phyloP scores from a whole-genome alignment of 1,140 invertebrate genomes.

The Drosophila fuyamai region DNA sequence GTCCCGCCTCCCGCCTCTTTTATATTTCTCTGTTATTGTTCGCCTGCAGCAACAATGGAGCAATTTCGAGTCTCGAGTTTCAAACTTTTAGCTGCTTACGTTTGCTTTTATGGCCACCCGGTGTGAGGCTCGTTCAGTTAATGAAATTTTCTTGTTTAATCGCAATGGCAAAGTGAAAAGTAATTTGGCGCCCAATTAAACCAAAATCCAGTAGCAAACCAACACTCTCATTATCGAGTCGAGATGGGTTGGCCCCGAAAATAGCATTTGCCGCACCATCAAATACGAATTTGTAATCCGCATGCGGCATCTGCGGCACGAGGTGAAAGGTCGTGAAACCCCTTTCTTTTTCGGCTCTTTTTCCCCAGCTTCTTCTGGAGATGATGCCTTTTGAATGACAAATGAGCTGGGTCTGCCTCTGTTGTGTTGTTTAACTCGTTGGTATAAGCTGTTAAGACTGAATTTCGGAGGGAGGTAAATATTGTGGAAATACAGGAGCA shows the following conservation, averaged over 20 bases:
- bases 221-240: slow-evolving; percentile 28
- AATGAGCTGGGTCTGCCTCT: slow-evolving; percentile 33
- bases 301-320: slow-evolving; percentile 10
- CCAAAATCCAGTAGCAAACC: slow-evolving; percentile 21
- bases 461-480: slow-evolving; percentile 8
- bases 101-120: slow-evolving; percentile 11
- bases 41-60: slow-evolving; percentile 35
- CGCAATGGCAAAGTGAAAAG: slow-evolving; percentile 69
- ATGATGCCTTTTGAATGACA: slow-evolving; percentile 40
- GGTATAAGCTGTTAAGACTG: slow-evolving; percentile 11
- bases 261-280: slow-evolving; percentile 38
- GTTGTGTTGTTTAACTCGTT: slow-evolving; percentile 15
- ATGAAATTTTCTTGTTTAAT: slow-evolving; percentile 61
- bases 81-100: slow-evolving; percentile 54
- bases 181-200: slow-evolving; percentile 69
- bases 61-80: slow-evolving; percentile 44
- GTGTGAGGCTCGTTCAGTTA: slow-evolving; percentile 21
- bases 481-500: neutral
- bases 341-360: slow-evolving; percentile 13
- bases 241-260: slow-evolving; percentile 8
- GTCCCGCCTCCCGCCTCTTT: slow-evolving; percentile 1
- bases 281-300: slow-evolving; percentile 33
- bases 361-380: neutral
- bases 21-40: slow-evolving; percentile 16
- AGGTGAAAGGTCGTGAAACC: slow-evolving; percentile 45